Conservation (phyloP, 1,140 invertebrate species). For the Ceratoteleas bidentatus region DNA sequence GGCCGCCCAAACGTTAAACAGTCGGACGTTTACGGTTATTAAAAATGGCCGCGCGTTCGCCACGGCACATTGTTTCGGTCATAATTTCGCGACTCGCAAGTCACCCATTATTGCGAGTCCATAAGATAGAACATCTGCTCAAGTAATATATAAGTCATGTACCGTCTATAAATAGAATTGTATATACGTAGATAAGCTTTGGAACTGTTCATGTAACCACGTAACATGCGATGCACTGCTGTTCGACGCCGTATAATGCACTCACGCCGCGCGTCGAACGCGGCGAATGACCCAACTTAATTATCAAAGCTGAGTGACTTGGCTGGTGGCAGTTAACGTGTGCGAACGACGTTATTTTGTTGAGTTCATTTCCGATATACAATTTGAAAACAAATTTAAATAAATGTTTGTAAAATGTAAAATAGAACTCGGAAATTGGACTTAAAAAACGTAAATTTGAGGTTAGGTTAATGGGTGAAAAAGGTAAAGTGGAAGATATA, state of each 20-base stretch:
- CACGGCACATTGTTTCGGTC: slow-evolving; percentile 26
- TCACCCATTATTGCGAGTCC: slow-evolving; percentile 39
- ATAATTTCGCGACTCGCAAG: slow-evolving; percentile 32
- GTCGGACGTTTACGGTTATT: slow-evolving; percentile 29
- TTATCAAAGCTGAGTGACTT: slow-evolving; percentile 49
- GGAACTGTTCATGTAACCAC: slow-evolving; percentile 53
- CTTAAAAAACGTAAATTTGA: too few species aligned
- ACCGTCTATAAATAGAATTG: slow-evolving; percentile 52
- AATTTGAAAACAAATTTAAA: too few species aligned
- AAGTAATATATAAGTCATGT: slow-evolving; percentile 63
- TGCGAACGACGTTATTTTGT: too few species aligned
- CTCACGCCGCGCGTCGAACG: slow-evolving; percentile 15
- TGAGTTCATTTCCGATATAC: too few species aligned
- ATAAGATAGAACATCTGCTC: slow-evolving; percentile 62
- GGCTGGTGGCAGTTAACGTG: slow-evolving; percentile 4
- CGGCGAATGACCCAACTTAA: slow-evolving; percentile 53
- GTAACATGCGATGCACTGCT: slow-evolving; percentile 50
- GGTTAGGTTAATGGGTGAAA: too few species aligned
- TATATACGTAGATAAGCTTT: slow-evolving; percentile 58
- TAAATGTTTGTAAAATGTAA: too few species aligned
- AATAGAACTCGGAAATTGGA: too few species aligned
- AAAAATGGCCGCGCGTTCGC: slow-evolving; percentile 11
- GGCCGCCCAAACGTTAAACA: neutral
- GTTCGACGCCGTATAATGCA: slow-evolving; percentile 37
- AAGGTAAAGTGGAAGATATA: too few species aligned